These are phyloP conservation scores for Mohoua ochrocephala DNA, from an alignment of 2,113 vertebrate genomes.

Conservation along the genomic window DNA sequence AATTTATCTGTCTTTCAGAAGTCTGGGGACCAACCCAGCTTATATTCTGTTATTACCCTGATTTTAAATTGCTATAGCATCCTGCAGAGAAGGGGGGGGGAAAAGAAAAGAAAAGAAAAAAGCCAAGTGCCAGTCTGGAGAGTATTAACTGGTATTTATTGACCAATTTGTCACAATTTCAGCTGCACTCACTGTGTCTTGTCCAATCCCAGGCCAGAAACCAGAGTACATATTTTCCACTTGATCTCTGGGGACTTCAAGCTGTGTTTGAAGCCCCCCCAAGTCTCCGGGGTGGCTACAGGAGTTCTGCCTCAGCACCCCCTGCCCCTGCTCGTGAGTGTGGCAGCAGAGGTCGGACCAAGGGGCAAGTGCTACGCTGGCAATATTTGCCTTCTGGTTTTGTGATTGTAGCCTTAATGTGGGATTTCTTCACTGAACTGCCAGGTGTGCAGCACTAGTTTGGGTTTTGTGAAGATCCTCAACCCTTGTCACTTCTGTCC, in stretches of 20 bases:
- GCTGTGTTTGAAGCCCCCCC: background rate
- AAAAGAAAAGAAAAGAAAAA: background rate
- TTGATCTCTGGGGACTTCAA: background rate
- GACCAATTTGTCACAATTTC: background rate
- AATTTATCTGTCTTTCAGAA: background rate
- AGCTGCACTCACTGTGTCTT: background rate
- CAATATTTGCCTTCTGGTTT: background rate
- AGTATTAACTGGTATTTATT: background rate
- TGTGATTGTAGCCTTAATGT: background rate
- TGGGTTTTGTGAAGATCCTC: background rate
- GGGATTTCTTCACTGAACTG: background rate
- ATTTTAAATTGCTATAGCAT: background rate
- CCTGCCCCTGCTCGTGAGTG: background rate
- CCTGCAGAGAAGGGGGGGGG: no score
- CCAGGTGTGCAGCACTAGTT: background rate
- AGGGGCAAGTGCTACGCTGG: background rate
- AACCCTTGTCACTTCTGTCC: background rate
- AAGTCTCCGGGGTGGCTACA: background rate
- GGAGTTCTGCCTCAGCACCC: background rate
- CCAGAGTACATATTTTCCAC: background rate
- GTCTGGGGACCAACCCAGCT: background rate
- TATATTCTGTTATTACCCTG: background rate
- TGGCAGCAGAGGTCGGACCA: rapidly evolving
- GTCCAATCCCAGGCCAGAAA: background rate
- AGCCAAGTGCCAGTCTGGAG: background rate